Percentiles rank a stretch among this genome's conserved stretches.
These are phyloP conservation scores for Bujurquina vittata DNA, from an alignment of 2,113 vertebrate genomes.

Conservation along the genomic window DNA sequence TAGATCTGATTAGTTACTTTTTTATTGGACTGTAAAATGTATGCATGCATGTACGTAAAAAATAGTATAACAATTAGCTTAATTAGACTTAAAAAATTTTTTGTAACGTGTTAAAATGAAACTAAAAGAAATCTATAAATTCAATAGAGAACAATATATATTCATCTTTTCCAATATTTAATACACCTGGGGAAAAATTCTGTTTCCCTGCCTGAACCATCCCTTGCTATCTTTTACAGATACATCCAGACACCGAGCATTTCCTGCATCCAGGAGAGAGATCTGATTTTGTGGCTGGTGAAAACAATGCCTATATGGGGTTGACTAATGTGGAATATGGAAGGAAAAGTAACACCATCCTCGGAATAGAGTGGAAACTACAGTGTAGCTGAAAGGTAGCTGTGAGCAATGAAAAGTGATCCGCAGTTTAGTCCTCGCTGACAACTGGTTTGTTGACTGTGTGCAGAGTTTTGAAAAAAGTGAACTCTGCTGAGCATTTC, in stretches of 20 bases:
- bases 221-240: not conserved
- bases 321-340: not conserved
- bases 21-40: not conserved
- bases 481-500: not conserved
- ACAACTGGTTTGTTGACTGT: not conserved
- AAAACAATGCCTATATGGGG: not conserved
- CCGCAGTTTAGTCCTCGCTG: not conserved
- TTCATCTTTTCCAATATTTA: not conserved
- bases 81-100: not conserved
- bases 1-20: not conserved
- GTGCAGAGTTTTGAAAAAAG: constrained; percentile 2
- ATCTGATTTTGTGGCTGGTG: not conserved
- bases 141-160: not conserved
- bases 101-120: not conserved
- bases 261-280: not conserved
- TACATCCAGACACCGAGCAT: not conserved
- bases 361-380: not conserved
- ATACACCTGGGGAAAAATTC: not conserved
- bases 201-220: not conserved
- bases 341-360: not conserved
- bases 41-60: not conserved
- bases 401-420: not conserved
- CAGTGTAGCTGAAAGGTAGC: not conserved
- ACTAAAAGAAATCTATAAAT: not conserved
- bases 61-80: not conserved